Evolutionary conservation across 2,888 invertebrate species (phyloP), one percentile per base, ranked within the genome.

Genomic region (Diploptera punctata): DNA sequence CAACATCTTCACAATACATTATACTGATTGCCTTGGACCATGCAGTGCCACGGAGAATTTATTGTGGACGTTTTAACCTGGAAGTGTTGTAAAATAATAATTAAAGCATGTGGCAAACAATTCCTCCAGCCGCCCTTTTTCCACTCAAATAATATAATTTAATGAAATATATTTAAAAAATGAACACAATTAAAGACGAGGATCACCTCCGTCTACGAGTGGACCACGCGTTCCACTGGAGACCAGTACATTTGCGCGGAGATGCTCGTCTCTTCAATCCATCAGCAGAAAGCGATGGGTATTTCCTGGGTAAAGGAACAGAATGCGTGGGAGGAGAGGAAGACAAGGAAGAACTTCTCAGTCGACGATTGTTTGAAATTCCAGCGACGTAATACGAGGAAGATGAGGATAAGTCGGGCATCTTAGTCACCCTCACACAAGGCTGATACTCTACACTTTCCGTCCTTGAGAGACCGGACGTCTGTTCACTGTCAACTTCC

Each of bases 271-370:
- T 60, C 18, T 60, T 54, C 9, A 43, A 52, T 26, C 33, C 61
- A 62, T 43, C 54, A 31, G 5, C 18, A 9, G 60, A 60, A 18
- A 65, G 29, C 10, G 47, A 24, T n/a, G 21, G 18, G 47, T 33
- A 21, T n/a, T 21, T 65, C 47, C 38, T 65, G n/a, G 21, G 44
- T 33, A 65, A 21, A 65, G 65, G 47, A 47, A 65, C 29, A 44
- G 67, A 54, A 38, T 65, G 26, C 26, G 18, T 49, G 52, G 43
- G 44, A 13, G 49, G 18, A 21, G 70, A 67, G 31, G 67, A 73
- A 49, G 73, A 70, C 57, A 62, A 62, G 10, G 74, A 69, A n/a
- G 73, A 68, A 67, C 74, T 74, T 57, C 74, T 71, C 3, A 74
- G 60, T 67, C 72, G 44, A 43, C 74, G 68, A 67, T 62, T 70